Conservation (phyloP, 2,113 vertebrate genomes). For the Arothron firmamentum region DNA sequence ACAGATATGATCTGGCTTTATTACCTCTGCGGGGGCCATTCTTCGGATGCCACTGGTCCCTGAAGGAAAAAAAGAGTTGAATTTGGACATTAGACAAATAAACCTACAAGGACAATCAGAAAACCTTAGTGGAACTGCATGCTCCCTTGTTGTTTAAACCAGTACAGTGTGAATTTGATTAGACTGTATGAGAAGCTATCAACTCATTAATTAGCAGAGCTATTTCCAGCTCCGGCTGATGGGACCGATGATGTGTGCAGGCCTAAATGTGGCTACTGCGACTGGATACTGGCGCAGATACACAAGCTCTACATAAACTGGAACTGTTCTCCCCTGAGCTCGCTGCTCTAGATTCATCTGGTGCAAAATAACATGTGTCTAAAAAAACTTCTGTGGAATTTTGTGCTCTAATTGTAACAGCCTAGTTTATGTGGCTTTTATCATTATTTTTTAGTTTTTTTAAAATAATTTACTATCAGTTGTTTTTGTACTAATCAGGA, state of each 20-base stretch:
- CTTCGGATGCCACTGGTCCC: constrained; percentile 73
- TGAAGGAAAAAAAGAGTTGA: constrained; percentile 37
- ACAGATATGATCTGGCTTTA: neutral
- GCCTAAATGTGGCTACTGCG: constrained; percentile 56
- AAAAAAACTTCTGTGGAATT: constrained; percentile 9
- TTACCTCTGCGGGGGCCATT: constrained; percentile 75
- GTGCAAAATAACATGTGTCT: constrained; percentile 32
- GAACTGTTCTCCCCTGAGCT: constrained; percentile 60
- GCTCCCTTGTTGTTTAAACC: too few relatives aligned
- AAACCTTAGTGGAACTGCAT: neutral
- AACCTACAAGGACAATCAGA: neutral
- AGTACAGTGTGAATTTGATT: neutral
- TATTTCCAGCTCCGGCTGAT: constrained; percentile 56
- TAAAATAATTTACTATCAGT: too few relatives aligned
- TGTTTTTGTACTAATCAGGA: neutral
- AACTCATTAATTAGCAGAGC: constrained; percentile 44
- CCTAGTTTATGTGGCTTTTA: constrained; percentile 12
- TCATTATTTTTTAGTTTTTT: neutral
- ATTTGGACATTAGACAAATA: neutral
- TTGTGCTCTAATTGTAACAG: constrained; percentile 13
- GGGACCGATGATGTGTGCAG: constrained; percentile 32
- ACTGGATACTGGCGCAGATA: constrained; percentile 40
- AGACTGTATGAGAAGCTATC: constrained; percentile 19
- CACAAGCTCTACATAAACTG: constrained; percentile 38
- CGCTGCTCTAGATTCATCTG: constrained; percentile 60